Conservation (phyloP, 2,113 vertebrate species). For the Catagonus wagneri region DNA sequence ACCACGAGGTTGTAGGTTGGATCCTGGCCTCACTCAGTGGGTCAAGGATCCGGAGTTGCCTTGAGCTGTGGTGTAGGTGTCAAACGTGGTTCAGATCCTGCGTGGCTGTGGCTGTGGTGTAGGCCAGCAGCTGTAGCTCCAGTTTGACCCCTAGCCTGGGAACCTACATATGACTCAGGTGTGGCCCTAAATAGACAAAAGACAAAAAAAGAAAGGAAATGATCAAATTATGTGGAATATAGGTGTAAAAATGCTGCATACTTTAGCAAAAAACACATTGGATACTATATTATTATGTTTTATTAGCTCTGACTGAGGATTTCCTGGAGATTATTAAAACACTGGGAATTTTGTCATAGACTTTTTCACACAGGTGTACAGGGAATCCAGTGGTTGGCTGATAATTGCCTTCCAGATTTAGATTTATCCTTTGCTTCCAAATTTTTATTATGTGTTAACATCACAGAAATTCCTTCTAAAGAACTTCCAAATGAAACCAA, state of each 20-base stretch:
- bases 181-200: no score
- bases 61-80: no score
- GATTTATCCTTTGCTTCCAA: slow-evolving; percentile 48
- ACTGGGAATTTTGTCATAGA: background rate
- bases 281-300: background rate
- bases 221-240: background rate
- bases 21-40: no score
- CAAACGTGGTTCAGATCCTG: no score
- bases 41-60: no score
- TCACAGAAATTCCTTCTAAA: slow-evolving; percentile 56
- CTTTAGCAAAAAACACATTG: background rate
- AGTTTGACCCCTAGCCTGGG: no score
- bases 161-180: no score
- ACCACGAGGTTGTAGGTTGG: no score
- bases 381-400: background rate
- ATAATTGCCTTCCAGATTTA: slow-evolving; percentile 9
- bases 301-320: slow-evolving; percentile 33
- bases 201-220: no score
- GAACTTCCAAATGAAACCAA: slow-evolving; percentile 29
- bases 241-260: background rate
- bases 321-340: slow-evolving; percentile 52
- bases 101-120: no score
- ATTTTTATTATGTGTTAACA: slow-evolving; percentile 41
- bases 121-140: no score
- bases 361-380: background rate